These are phyloP conservation scores for Tychaedon coryphoeus DNA, from an alignment of 2,113 vertebrate species.

Conservation along the genomic window DNA sequence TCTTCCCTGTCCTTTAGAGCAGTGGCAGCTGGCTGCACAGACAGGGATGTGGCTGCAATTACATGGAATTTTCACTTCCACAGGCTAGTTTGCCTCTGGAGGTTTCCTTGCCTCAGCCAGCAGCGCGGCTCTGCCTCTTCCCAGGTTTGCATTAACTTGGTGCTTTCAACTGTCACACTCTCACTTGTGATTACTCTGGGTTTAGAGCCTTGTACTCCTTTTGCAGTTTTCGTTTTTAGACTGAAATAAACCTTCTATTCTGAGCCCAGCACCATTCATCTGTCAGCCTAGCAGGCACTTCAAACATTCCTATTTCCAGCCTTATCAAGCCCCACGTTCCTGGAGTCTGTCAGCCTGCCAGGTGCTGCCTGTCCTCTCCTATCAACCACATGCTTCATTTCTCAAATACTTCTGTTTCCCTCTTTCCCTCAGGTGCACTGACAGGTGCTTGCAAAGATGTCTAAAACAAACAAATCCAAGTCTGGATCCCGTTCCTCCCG, in stretches of 20 bases:
- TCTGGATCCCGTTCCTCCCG: constrained; percentile 88
- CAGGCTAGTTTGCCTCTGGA: not conserved
- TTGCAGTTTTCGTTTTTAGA: not conserved
- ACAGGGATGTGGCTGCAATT: not conserved
- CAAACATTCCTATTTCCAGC: not conserved
- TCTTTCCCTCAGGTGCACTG: constrained; percentile 49
- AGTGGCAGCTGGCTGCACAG: not conserved
- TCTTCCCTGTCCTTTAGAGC: not conserved
- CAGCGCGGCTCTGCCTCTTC: not conserved
- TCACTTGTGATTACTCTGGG: not conserved
- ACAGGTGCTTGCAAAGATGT: constrained; percentile 81
- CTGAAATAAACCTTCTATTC: not conserved
- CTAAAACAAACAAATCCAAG: constrained; percentile 90
- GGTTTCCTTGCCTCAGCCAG: not conserved
- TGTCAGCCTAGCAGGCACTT: not conserved
- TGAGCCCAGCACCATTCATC: not conserved
- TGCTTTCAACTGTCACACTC: not conserved
- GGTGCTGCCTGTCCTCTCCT: not conserved
- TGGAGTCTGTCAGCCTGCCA: not conserved
- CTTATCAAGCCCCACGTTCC: not conserved
- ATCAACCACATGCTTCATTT: not conserved
- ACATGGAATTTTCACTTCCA: not conserved
- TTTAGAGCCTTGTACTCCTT: not conserved
- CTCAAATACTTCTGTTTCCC: not conserved
- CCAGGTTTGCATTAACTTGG: not conserved